Evolutionary conservation across 64 coral and sea anemone species (phyloP), one percentile per base, ranked within the genome.

Genomic region (Stylophora pistillata): DNA sequence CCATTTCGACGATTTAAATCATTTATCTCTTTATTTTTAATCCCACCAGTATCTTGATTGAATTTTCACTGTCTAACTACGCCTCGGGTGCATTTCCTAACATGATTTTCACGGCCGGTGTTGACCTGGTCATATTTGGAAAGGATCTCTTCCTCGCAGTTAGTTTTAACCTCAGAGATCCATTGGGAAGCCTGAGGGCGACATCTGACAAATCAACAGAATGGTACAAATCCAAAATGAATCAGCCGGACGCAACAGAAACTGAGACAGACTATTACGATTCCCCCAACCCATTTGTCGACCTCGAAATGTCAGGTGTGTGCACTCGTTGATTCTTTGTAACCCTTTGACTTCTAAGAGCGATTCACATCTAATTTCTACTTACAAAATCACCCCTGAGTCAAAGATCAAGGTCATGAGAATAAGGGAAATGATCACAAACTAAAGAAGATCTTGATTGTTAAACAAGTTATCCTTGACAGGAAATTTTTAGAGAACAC

Each of bases 251-350:
- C n/a, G 73, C 90, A 13, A 95, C 89, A 28, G 90, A 90, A 31
- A 95, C 93, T 15, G 90, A 90, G 74, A 88, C 90, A n/a, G 71
- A 92, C 72, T 92, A 95, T 73, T 98, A 98, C 73, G 96, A 98
- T 70, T 92, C 90, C 29, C 76, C 96, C 0, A 98, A 98, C 74
- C 96, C 96, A 5, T 90, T 54, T 79, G 89, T 91, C 0, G 96
- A 98, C 90, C 95, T 98, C 55, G 93, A 95, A 37, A 41, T 98
- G 71, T 74, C 96, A 87, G 96, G 96, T 98, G 78, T 93, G n/a
- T 56, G 1, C n/a, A n/a, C n/a, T n/a, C n/a, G n/a, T n/a, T n/a
- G n/a, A n/a, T n/a, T n/a, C n/a, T n/a, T 25, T 62, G 15, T 7
- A 13, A 2, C 58, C 1, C 11, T 25, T 12, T 68, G 13, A 1